Evolutionary conservation across 2,888 invertebrate species (phyloP).

Genomic region (Ennomos quercinarius): DNA sequence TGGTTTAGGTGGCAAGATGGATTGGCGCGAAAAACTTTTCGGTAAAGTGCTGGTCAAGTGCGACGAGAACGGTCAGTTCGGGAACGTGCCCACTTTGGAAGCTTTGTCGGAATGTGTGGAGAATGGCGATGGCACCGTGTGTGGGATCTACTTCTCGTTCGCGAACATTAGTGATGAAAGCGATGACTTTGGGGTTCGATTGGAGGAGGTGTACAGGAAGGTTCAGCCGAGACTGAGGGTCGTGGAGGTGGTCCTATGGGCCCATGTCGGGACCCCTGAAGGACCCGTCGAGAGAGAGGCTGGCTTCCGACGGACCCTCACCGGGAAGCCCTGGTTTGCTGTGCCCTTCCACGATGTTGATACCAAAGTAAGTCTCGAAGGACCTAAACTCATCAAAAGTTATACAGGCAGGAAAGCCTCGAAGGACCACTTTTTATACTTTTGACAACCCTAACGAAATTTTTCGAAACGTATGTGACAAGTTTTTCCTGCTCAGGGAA

Average conservation of each 20-base stretch:
- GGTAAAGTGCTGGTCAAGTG: constrained; percentile 84
- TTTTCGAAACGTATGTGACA: constrained; percentile 1
- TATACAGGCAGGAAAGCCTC: too few relatives aligned
- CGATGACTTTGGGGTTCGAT: constrained; percentile 88
- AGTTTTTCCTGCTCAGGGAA: constrained; percentile 2
- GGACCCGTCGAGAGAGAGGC: constrained; percentile 88
- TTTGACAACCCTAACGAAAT: neutral
- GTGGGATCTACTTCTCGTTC: constrained; percentile 89
- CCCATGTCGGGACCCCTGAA: constrained; percentile 82
- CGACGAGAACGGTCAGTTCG: constrained; percentile 77
- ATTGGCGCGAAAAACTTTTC: constrained; percentile 87
- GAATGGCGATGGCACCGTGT: constrained; percentile 79
- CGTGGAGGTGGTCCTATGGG: constrained; percentile 89
- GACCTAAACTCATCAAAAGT: too few relatives aligned
- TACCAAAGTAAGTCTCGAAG: constrained; percentile 83
- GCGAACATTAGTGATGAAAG: constrained; percentile 88
- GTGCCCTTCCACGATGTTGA: constrained; percentile 89
- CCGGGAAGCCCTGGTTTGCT: constrained; percentile 89
- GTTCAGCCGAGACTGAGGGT: constrained; percentile 85
- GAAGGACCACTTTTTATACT: neutral
- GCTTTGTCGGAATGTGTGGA: constrained; percentile 77
- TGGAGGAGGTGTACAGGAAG: constrained; percentile 85
- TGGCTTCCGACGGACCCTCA: constrained; percentile 86
- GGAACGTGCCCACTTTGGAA: constrained; percentile 74
- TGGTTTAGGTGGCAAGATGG: constrained; percentile 58